Evolutionary conservation across 2,888 invertebrate species (phyloP).

Genomic region (Dryocosmus kuriphilus): DNA sequence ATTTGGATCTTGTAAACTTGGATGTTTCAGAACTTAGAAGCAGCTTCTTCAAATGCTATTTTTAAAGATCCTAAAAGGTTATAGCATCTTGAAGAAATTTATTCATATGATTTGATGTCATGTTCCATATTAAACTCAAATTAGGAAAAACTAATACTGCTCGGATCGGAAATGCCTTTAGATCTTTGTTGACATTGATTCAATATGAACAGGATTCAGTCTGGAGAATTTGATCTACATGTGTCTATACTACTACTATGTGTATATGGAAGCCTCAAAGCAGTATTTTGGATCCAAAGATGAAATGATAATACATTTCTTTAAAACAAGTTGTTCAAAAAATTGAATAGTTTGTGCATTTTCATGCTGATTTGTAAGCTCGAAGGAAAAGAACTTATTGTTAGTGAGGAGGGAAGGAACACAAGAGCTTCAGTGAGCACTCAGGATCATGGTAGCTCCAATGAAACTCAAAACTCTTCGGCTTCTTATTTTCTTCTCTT

Average conservation of each 20-base stretch:
- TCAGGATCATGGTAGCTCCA: conserved; percentile 27
- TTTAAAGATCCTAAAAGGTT: neutral
- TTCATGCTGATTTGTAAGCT: neutral
- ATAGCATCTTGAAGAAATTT: neutral
- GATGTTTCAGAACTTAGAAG: neutral
- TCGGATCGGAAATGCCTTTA: neutral
- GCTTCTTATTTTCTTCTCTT: conserved; percentile 65
- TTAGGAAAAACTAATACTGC: neutral
- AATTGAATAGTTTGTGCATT: conserved; percentile 2
- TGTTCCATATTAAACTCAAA: too few relatives aligned
- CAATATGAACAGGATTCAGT: too few relatives aligned
- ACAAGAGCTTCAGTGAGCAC: conserved; percentile 33
- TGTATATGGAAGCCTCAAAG: too few relatives aligned
- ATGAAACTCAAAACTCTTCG: conserved; percentile 68
- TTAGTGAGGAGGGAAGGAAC: conserved; percentile 14
- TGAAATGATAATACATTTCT: too few relatives aligned
- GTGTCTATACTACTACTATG: too few relatives aligned
- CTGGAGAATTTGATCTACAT: too few relatives aligned
- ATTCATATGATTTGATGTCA: neutral
- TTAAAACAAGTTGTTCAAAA: neutral
- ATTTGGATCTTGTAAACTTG: neutral
- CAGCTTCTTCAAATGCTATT: neutral
- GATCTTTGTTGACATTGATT: neutral
- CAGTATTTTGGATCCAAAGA: neutral
- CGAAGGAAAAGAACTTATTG: neutral